A percentile compares a stretch with the other conserved stretches of the same genome.
Conservation (phyloP, 2,888 invertebrate species). For the Neoaliturus tenellus region DNA sequence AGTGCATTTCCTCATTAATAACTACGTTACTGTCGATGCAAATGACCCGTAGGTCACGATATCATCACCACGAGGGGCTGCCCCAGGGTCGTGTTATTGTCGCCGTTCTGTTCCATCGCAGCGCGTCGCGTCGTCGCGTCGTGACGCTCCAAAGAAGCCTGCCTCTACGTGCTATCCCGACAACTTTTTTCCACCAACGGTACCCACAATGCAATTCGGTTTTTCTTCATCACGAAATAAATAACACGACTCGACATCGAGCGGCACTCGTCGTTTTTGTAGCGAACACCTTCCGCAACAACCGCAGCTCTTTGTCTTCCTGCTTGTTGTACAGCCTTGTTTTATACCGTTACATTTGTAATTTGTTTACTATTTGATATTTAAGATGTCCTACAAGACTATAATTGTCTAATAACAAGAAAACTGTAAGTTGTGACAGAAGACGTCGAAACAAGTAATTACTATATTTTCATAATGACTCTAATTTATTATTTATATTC, state of each 20-base stretch:
- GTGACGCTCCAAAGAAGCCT: background rate
- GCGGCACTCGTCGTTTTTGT: constrained; percentile 31
- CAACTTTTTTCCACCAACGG: constrained; percentile 17
- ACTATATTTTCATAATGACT: no score
- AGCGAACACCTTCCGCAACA: background rate
- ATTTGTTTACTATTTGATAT: no score
- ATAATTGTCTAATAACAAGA: no score
- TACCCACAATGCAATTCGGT: constrained; percentile 51
- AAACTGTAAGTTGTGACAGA: no score
- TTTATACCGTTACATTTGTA: no score
- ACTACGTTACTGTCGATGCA: constrained; percentile 2
- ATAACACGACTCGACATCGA: constrained; percentile 34
- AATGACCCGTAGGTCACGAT: constrained; percentile 33
- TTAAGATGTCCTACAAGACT: no score
- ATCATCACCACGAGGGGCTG: background rate
- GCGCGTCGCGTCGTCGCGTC: constrained; percentile 4
- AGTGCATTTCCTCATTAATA: constrained; percentile 26
- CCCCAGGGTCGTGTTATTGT: background rate
- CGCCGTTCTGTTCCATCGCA: background rate
- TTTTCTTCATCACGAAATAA: constrained; percentile 44
- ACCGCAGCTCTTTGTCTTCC: constrained; percentile 11
- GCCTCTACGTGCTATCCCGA: constrained; percentile 2
- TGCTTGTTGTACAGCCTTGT: background rate
- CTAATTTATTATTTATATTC: no score
- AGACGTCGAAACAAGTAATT: no score